phyloP scores from a whole-genome alignment of 2,113 vertebrate genomes.

The Urocitellus parryii region DNA sequence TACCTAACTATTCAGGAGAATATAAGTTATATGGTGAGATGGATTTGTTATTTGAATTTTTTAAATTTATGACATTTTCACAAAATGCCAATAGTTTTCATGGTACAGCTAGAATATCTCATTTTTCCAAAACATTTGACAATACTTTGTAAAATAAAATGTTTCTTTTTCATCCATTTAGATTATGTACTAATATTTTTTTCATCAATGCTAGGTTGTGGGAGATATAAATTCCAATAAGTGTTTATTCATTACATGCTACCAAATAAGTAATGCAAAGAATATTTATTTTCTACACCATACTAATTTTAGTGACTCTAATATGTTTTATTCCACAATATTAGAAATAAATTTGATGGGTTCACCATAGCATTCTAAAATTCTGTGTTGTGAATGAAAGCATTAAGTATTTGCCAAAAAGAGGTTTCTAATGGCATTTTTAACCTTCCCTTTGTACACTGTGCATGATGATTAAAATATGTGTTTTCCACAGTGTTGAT shows the following conservation, averaged over 20 bases:
- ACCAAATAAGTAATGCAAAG: not conserved
- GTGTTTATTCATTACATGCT: not conserved
- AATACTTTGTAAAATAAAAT: constrained; percentile 33
- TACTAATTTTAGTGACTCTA: not conserved
- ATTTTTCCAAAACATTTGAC: not conserved
- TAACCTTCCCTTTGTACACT: constrained; percentile 12
- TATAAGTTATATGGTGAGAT: not conserved
- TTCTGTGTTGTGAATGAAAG: not conserved
- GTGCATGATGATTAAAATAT: not conserved
- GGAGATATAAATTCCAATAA: constrained; percentile 32
- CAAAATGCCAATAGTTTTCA: not conserved
- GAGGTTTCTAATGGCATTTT: not conserved
- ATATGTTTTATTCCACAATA: not conserved
- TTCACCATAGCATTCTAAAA: constrained; percentile 11
- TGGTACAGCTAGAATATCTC: not conserved
- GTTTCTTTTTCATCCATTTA: not conserved
- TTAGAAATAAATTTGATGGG: constrained; percentile 2
- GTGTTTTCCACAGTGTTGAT: not conserved
- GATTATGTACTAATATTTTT: not conserved
- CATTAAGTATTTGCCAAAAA: not conserved
- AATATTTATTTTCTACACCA: constrained; percentile 23
- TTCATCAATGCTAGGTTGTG: not conserved
- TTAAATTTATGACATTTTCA: not conserved
- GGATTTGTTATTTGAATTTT: not conserved
- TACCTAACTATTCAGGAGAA: not conserved